These are phyloP conservation scores for Bubo scandiacus DNA, from an alignment of 2,113 vertebrate genomes.

Conservation along the genomic window DNA sequence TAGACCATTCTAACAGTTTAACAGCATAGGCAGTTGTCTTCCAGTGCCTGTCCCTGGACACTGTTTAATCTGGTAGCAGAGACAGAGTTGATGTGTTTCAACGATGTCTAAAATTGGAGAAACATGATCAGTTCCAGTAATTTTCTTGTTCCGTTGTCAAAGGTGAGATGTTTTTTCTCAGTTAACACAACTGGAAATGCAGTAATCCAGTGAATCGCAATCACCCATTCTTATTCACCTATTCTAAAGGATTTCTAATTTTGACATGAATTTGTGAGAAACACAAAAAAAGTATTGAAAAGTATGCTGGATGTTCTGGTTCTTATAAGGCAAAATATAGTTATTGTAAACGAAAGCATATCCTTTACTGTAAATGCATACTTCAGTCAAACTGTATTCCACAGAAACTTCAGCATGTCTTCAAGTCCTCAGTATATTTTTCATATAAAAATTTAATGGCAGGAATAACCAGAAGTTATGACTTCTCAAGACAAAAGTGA, in stretches of 20 bases:
- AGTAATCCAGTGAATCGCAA: accelerated
- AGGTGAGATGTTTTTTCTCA: not conserved
- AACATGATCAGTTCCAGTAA: not conserved
- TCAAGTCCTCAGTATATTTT: not conserved
- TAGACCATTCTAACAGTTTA: not conserved
- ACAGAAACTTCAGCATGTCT: not conserved
- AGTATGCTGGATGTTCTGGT: not conserved
- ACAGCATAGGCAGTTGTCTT: not conserved
- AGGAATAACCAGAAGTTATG: not conserved
- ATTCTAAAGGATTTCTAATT: not conserved
- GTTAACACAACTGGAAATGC: not conserved
- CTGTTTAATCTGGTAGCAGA: not conserved
- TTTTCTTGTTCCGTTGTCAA: not conserved
- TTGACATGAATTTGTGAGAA: not conserved
- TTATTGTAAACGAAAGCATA: not conserved
- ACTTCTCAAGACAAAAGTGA: not conserved
- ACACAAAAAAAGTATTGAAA: not conserved
- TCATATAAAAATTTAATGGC: not conserved
- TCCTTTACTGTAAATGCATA: not conserved
- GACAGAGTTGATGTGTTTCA: not conserved
- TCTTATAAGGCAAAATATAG: not conserved
- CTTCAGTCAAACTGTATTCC: not conserved
- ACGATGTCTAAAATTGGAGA: not conserved
- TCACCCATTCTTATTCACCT: not conserved
- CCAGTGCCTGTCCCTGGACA: not conserved